Base-by-base conservation (phyloP, 2,797 vertebrate genomes). In the Percopsis omiscomaycus region DNA sequence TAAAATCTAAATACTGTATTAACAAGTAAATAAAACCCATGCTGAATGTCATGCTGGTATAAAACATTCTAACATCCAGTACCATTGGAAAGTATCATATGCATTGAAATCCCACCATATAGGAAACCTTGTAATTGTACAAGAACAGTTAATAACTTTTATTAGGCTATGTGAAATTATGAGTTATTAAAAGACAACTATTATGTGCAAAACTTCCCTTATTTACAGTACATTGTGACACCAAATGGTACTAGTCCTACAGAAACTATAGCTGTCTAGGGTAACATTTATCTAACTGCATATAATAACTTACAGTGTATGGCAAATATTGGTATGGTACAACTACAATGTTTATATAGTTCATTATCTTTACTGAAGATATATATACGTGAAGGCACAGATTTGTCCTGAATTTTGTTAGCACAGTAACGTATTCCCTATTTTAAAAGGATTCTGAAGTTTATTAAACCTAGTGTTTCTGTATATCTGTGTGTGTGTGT, bases 351-450 rank as follows among this genome's bases (percentile, higher is more conserved):
- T 54, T 27, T 10, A 11, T 30, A 54, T 9, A 59, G 50, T 16
- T 61, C 46, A 1, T 57, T 63, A 30, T 74, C 55, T 37, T 69
- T 2, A 64, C 49, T 57, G 30, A 73, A 49, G 42, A 68, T 77
- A 15, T 75, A 69, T 42, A 49, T 52, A 79, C 67, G 59, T 67
- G 64, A 91, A 91, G 91, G 90, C 90, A 92, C 91, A 30, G 83
- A 22, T 68, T 75, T 85, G 75, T 84, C 89, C 85, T 88, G 89
- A 91, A 88, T 77, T 80, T 73, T 73, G 68, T 47, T 37, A 73
- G 68, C 61, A 51, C 52, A 28, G 59, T 12, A 28, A 73, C 60
- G 71, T 52, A 62, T 48, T 45, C 30, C 32, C 27, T 28, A 28
- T 48, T 62, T 60, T 15, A 66, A 55, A 64, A 59, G 14, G 61